Conservation (phyloP, 1,140 invertebrate genomes). For the Drosophila erecta region DNA sequence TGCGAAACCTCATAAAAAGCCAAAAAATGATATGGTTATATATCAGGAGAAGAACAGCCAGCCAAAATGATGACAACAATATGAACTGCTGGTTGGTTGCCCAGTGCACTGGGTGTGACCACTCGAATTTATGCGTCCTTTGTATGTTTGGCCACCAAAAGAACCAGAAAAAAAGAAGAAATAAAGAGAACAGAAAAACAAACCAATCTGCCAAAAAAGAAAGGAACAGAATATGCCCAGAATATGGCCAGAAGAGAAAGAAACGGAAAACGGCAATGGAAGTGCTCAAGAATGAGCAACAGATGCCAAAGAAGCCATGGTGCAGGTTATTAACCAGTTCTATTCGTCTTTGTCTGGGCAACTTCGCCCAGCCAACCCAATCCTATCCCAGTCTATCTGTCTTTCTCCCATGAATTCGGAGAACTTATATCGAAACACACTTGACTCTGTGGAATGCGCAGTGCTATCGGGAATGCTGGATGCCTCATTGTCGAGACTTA, state of each 20-base stretch:
- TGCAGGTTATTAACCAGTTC: constrained; percentile 56
- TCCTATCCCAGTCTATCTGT: constrained; percentile 8
- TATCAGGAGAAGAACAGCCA: constrained; percentile 4
- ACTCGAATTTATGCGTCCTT: constrained; percentile 56
- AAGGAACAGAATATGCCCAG: background rate
- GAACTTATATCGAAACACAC: constrained; percentile 30
- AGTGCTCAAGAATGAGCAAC: constrained; percentile 26
- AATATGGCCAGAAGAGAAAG: background rate
- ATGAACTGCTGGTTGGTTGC: constrained; percentile 1
- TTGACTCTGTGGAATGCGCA: constrained; percentile 24
- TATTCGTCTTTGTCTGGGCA: constrained; percentile 41
- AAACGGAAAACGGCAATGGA: constrained; percentile 9
- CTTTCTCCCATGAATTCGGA: constrained; percentile 22
- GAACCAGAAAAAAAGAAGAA: background rate
- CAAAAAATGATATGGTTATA: constrained; percentile 52
- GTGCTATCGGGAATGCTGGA: constrained; percentile 24
- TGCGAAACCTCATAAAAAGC: constrained; percentile 56
- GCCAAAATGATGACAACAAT: constrained; percentile 13
- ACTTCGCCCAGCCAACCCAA: constrained; percentile 2
- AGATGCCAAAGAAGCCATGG: constrained; percentile 27
- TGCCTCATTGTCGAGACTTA: background rate
- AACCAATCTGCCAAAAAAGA: background rate
- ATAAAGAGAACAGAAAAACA: background rate
- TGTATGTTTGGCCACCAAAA: constrained; percentile 32
- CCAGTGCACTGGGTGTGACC: constrained; percentile 1